phyloP scores from a whole-genome alignment of 2,797 vertebrate species.

The Spinus pinus region DNA sequence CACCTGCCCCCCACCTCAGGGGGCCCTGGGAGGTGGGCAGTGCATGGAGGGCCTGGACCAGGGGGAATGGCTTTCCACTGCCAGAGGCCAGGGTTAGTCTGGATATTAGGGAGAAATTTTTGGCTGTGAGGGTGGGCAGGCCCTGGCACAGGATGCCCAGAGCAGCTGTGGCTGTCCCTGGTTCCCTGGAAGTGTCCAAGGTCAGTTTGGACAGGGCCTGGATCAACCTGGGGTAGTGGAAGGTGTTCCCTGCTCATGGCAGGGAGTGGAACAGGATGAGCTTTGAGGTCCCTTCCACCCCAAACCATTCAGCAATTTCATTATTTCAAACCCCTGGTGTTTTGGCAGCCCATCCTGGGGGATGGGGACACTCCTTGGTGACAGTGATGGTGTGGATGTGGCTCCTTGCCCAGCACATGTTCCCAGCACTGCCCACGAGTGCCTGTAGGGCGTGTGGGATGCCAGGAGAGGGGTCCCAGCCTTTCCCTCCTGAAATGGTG shows the following conservation, averaged over 20 bases:
- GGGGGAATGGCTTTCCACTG: not conserved
- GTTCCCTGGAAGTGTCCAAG: not conserved
- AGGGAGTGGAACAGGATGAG: not conserved
- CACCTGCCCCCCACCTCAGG: rapidly evolving
- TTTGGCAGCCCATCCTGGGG: not conserved
- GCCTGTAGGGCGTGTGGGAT: rapidly evolving
- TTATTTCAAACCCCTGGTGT: not conserved
- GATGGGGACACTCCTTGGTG: not conserved
- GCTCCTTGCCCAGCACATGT: not conserved
- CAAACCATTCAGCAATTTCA: not conserved
- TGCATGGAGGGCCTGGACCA: not conserved
- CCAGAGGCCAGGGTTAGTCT: not conserved
- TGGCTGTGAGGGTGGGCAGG: rapidly evolving
- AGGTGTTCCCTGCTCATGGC: not conserved
- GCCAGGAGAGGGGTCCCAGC: not conserved
- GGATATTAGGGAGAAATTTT: rapidly evolving
- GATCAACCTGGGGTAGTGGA: rapidly evolving
- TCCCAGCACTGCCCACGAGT: rapidly evolving
- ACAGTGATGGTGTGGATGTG: not conserved
- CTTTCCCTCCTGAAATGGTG: not conserved
- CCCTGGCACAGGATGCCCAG: not conserved
- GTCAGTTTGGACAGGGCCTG: rapidly evolving
- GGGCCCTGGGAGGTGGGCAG: rapidly evolving
- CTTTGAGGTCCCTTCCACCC: not conserved
- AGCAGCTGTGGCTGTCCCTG: not conserved